These are phyloP conservation scores for Crotalus viridis DNA, from an alignment of 2,113 vertebrate species.

Conservation along the genomic window DNA sequence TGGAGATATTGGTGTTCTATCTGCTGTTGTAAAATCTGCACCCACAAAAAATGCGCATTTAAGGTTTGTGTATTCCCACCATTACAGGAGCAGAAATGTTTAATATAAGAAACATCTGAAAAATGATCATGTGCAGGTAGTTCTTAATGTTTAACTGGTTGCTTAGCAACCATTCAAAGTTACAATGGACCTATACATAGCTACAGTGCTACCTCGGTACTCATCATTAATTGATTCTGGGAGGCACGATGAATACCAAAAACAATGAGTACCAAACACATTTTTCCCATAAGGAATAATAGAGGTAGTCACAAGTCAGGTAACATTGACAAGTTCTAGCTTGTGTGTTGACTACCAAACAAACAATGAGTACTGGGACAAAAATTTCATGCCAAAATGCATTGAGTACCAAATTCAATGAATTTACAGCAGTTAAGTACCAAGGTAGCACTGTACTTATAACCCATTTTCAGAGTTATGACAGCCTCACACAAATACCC, in stretches of 20 bases:
- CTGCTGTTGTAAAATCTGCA: background rate
- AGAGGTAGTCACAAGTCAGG: background rate
- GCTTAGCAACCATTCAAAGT: background rate
- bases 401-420: background rate
- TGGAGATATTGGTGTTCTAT: background rate
- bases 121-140: background rate
- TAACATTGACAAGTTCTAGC: background rate
- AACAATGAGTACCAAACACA: background rate
- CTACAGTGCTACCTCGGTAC: background rate
- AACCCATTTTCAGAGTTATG: background rate
- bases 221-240: background rate
- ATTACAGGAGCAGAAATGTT: background rate
- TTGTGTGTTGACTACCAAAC: background rate
- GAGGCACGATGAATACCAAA: background rate
- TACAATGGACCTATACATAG: background rate
- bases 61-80: background rate
- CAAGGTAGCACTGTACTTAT: background rate
- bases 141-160: background rate
- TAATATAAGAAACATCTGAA: background rate
- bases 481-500: background rate
- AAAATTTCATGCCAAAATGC: background rate
- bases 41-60: background rate
- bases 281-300: background rate
- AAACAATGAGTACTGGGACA: background rate
- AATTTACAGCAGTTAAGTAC: background rate